Conservation (phyloP, 2,888 invertebrate species). For the Caenorhabditis sp. region DNA sequence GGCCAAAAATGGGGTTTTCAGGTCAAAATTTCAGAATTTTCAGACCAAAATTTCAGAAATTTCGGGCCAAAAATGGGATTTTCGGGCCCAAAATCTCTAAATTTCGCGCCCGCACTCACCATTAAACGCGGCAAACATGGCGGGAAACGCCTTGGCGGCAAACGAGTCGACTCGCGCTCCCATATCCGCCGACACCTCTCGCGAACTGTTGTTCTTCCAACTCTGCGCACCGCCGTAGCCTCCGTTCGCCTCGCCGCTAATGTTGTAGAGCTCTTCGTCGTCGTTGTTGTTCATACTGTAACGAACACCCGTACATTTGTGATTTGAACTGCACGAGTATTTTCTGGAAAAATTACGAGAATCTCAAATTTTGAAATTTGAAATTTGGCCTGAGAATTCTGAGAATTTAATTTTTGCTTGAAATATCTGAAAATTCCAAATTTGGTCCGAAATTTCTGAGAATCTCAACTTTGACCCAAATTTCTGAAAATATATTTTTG, state of each 20-base stretch:
- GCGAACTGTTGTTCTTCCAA: slow-evolving; percentile 41
- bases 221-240: slow-evolving; percentile 8
- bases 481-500: too few relatives aligned
- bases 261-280: slow-evolving; percentile 42
- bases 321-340: slow-evolving; percentile 29
- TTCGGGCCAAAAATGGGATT: too few relatives aligned
- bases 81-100: too few relatives aligned
- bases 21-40: too few relatives aligned
- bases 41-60: too few relatives aligned
- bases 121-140: slow-evolving; percentile 68
- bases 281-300: slow-evolving; percentile 51
- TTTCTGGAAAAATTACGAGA: slow-evolving; percentile 26
- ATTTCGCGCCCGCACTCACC: slow-evolving; percentile 48
- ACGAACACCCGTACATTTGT: slow-evolving; percentile 30
- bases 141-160: slow-evolving; percentile 67
- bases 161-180: slow-evolving; percentile 63
- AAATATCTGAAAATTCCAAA: too few relatives aligned
- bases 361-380: too few relatives aligned
- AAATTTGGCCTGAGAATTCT: too few relatives aligned
- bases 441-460: too few relatives aligned
- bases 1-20: neutral
- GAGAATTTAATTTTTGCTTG: too few relatives aligned
- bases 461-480: too few relatives aligned
- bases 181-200: slow-evolving; percentile 46
- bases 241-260: slow-evolving; percentile 42